Percentiles rank a stretch among this genome's conserved stretches.
Conservation (phyloP, 2,113 vertebrate species). For the Vidua chalybeata region DNA sequence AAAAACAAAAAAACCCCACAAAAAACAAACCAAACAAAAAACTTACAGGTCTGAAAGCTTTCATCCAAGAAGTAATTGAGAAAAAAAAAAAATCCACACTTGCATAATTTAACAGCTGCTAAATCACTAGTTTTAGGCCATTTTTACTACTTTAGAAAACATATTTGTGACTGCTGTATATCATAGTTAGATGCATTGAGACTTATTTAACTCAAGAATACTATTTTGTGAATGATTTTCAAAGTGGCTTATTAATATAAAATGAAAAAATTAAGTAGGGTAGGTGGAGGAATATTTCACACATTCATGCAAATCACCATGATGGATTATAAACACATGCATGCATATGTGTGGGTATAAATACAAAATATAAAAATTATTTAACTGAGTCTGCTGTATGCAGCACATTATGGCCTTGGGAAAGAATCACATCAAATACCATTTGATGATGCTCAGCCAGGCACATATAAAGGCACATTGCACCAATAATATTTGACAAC, state of each 20-base stretch:
- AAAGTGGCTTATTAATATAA: neutral
- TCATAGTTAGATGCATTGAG: neutral
- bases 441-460: conserved; percentile 72
- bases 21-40: neutral
- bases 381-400: conserved; percentile 24
- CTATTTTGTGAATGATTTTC: conserved; percentile 33
- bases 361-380: conserved; percentile 18
- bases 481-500: conserved; percentile 75
- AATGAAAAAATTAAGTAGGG: conserved; percentile 40
- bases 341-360: neutral
- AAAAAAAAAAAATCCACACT: neutral
- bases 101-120: neutral
- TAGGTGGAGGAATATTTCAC: conserved; percentile 35
- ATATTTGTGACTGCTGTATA: conserved; percentile 7
- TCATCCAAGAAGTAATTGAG: neutral
- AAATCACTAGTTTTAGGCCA: neutral
- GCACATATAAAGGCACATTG: conserved; percentile 65
- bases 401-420: conserved; percentile 55
- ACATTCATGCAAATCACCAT: conserved; percentile 39
- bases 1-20: neutral
- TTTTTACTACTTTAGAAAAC: conserved; percentile 5
- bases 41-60: neutral
- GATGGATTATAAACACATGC: conserved; percentile 8
- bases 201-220: conserved; percentile 6
- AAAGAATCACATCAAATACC: conserved; percentile 69